Evolutionary conservation across 2,797 vertebrate genomes (phyloP), one percentile per base, ranked within the genome.

Genomic region (Poeciliopsis infans): DNA sequence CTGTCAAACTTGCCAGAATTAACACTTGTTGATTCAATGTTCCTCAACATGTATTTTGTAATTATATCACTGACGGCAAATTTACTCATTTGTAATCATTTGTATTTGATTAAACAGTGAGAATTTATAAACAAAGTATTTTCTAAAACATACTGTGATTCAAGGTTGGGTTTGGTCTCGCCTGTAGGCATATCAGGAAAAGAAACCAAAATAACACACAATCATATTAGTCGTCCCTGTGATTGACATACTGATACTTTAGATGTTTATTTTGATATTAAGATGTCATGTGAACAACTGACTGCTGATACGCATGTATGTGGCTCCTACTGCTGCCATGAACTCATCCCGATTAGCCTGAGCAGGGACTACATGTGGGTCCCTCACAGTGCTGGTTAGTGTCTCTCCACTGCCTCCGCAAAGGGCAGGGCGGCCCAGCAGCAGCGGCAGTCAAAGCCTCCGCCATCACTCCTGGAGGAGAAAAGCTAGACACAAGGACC

Each of bases 401-500:
- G 88, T 83, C 87, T 89, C 93, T 94, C 91, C 91, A 89, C 90
- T 90, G 87, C 91, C 90, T 92, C 89, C 87, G 88, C 85, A 78
- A 87, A 84, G 85, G 86, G 85, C 83, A 80, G 84, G 88, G 91
- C 49, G 85, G 88, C 77, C 8, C 51, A 53, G 51, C 51, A 53
- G 88, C 85, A 75, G 86, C 86, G 90, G 64, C 89, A 88, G 90
- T 91, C 91, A 87, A 89, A 89, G 88, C 93, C 93, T 93, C 91
- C 53, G 92, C 93, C 92, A 89, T 92, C 90, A 92, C 86, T 95
- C 94, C 94, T 96, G 90, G 81, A 93, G 91, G 91, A 95, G 93
- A 95, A 92, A 93, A 92, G 94, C 95, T 95, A 94, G 88, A 95
- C 91, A 95, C 91, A 95, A 94, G 95, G 94, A 95, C 93, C 94